Conservation (phyloP, 2,888 invertebrate species). For the Drosophila robusta region DNA sequence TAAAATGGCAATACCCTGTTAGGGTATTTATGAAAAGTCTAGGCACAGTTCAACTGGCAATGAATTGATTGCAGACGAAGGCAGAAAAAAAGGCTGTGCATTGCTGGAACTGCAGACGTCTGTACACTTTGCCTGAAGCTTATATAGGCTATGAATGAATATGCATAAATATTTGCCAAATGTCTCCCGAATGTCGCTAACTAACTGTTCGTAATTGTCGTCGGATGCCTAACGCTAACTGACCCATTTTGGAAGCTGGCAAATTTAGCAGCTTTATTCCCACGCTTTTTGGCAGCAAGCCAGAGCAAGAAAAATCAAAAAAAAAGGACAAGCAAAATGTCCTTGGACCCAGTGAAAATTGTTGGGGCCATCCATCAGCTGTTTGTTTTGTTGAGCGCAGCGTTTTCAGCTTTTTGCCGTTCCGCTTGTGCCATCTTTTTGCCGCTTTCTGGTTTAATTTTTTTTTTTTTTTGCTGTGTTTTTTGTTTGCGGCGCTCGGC, state of each 20-base stretch:
- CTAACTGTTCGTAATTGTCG: slow-evolving; percentile 36
- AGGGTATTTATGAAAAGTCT: neutral
- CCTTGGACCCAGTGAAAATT: slow-evolving; percentile 72
- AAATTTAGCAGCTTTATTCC: slow-evolving; percentile 35
- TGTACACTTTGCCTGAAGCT: neutral
- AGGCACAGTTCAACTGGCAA: slow-evolving; percentile 9
- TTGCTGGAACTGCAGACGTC: neutral
- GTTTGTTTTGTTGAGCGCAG: slow-evolving; percentile 62
- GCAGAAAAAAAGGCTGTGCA: slow-evolving; percentile 1
- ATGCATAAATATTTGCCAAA: slow-evolving; percentile 48
- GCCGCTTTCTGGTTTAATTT: neutral
- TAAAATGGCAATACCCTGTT: neutral
- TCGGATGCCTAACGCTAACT: slow-evolving; percentile 30
- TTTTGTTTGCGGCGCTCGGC: slow-evolving; percentile 9
- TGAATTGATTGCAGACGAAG: slow-evolving; percentile 37
- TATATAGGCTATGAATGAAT: slow-evolving; percentile 25
- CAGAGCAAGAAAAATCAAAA: slow-evolving; percentile 11
- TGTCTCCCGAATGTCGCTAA: slow-evolving; percentile 30
- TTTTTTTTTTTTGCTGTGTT: slow-evolving; percentile 15
- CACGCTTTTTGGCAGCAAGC: slow-evolving; percentile 46
- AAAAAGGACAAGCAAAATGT: slow-evolving; percentile 46
- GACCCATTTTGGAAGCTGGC: slow-evolving; percentile 51
- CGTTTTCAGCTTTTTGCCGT: slow-evolving; percentile 51
- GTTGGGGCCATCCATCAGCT: slow-evolving; percentile 69
- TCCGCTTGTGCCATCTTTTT: slow-evolving; percentile 26